phyloP scores from a whole-genome alignment of 1,140 invertebrate species.

The Heliconius eleuchia region DNA sequence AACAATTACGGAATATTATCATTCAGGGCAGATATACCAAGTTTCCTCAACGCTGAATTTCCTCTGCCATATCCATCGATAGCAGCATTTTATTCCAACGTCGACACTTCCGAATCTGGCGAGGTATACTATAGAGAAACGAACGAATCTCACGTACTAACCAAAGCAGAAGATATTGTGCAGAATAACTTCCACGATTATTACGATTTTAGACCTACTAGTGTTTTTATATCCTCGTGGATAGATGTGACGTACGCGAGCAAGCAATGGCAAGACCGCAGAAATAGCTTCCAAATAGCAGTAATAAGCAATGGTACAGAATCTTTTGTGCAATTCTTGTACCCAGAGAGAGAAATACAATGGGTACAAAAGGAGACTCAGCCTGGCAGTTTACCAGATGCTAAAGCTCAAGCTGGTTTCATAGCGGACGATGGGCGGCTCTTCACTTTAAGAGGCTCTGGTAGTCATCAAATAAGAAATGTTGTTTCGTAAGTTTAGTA shows the following conservation, averaged over 20 bases:
- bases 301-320: conserved; percentile 91
- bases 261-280: conserved; percentile 71
- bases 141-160: conserved; percentile 83
- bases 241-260: conserved; percentile 84
- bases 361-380: conserved; percentile 92
- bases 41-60: conserved; percentile 93
- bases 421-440: conserved; percentile 89
- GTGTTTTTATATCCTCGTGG: conserved; percentile 90
- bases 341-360: conserved; percentile 92
- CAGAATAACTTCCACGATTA: conserved; percentile 86
- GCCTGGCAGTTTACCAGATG: conserved; percentile 88
- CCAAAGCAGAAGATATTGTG: conserved; percentile 85
- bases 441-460: conserved; percentile 90
- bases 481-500: conserved; percentile 69
- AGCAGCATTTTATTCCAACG: conserved; percentile 94
- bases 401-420: conserved; percentile 95
- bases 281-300: conserved; percentile 90
- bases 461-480: conserved; percentile 89
- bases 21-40: conserved; percentile 91
- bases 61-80: conserved; percentile 95
- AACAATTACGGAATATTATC: conserved; percentile 96
- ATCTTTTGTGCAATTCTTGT: conserved; percentile 92
- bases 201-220: conserved; percentile 83
- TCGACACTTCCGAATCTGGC: conserved; percentile 90
- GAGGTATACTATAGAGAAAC: conserved; percentile 91